phyloP scores from a whole-genome alignment of 2,113 vertebrate species.

The Megaceryle torquata region DNA sequence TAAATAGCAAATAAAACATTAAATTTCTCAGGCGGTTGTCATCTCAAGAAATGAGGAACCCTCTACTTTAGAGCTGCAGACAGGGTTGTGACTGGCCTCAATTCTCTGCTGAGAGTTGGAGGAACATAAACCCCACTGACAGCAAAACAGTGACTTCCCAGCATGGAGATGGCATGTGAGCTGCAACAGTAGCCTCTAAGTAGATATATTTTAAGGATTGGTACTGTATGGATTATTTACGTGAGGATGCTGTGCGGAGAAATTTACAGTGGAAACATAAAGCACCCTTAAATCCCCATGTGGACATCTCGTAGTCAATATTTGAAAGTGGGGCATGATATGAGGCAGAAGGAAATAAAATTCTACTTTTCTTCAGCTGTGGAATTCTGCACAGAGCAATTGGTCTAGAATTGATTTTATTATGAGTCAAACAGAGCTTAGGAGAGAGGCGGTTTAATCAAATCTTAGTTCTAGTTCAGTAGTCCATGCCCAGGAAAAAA shows the following conservation, averaged over 20 bases:
- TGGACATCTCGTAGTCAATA: not conserved
- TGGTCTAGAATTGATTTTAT: not conserved
- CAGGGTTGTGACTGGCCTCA: not conserved
- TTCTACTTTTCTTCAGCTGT: not conserved
- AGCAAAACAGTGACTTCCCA: not conserved
- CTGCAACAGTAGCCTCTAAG: not conserved
- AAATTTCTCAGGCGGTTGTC: not conserved
- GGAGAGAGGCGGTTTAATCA: not conserved
- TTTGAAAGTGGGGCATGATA: not conserved
- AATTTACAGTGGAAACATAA: not conserved
- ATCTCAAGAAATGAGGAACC: not conserved
- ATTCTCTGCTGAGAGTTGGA: not conserved
- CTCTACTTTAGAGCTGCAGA: not conserved
- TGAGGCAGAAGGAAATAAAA: not conserved
- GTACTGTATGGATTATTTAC: not conserved
- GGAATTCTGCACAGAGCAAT: not conserved
- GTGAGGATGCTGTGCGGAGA: not conserved
- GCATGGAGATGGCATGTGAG: not conserved
- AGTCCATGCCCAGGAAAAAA: not conserved
- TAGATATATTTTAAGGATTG: not conserved
- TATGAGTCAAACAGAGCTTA: not conserved
- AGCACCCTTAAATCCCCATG: not conserved
- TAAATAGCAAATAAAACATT: not conserved
- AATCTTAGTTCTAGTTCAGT: slow-evolving; percentile 14
- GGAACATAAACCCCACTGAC: not conserved